Evolutionary conservation across 1,140 invertebrate species (phyloP).

Genomic region (Parapsyche elsis): DNA sequence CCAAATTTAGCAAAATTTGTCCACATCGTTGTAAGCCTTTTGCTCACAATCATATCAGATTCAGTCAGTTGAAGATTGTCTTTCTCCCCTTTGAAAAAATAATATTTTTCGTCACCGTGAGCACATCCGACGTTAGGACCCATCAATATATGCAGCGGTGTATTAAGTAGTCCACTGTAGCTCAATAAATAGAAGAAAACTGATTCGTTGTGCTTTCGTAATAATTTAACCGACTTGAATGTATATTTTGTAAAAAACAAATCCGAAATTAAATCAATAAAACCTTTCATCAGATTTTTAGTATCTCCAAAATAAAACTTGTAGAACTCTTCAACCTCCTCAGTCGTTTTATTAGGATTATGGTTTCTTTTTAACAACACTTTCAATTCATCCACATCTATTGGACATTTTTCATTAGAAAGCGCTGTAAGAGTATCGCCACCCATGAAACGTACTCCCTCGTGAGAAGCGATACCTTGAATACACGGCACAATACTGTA

Average conservation of each 20-base stretch:
- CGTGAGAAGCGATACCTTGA: constrained; percentile 1
- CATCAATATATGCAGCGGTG: not conserved
- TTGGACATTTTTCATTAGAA: not conserved
- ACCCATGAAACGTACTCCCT: not conserved
- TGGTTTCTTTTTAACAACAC: not conserved
- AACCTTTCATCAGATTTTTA: not conserved
- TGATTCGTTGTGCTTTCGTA: not conserved
- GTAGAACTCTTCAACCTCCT: not conserved
- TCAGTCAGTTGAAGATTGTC: not conserved
- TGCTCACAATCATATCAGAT: constrained; percentile 30
- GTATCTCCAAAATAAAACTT: constrained; percentile 17
- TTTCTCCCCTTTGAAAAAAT: constrained; percentile 37
- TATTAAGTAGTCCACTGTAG: not conserved
- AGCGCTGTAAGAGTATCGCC: not conserved
- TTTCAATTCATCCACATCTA: constrained; percentile 3
- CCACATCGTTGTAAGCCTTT: constrained; percentile 48
- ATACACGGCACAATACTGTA: constrained; percentile 25
- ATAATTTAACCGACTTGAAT: not conserved
- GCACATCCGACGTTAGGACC: constrained; percentile 23
- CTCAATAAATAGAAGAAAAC: constrained; percentile 3
- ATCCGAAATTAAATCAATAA: constrained; percentile 6
- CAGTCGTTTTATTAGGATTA: not conserved
- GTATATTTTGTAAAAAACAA: not conserved
- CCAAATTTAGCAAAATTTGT: constrained; percentile 52
- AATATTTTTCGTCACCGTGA: constrained; percentile 45